Percentiles rank a stretch among this genome's conserved stretches.
Conservation (phyloP, 2,888 invertebrate genomes). For the Coronaproctus castanopsis region DNA sequence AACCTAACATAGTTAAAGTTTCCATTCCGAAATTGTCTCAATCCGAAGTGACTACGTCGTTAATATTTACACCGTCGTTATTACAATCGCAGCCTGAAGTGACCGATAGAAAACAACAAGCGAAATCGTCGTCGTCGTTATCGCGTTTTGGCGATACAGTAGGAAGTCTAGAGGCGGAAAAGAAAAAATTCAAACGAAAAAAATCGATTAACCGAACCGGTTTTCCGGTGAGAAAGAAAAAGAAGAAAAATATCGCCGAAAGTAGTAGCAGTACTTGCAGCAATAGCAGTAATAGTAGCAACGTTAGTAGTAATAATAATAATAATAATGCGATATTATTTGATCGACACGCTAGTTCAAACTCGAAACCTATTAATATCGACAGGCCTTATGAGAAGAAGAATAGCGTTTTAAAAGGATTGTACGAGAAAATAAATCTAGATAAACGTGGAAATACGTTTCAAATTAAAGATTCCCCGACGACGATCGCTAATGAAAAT, state of each 20-base stretch:
- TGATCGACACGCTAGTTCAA: no score
- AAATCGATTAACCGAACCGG: constrained; percentile 71
- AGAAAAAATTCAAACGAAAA: constrained; percentile 27
- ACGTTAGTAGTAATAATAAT: not conserved
- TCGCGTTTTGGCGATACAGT: no score
- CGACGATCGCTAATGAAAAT: no score
- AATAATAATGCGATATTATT: not conserved
- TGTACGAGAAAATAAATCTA: constrained; percentile 1
- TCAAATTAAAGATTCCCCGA: no score
- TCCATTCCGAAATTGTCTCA: not conserved
- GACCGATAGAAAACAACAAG: no score
- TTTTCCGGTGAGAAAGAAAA: constrained; percentile 63
- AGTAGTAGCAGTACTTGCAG: not conserved
- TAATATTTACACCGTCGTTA: no score
- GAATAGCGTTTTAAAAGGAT: not conserved
- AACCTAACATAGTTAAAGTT: not conserved
- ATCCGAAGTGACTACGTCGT: no score
- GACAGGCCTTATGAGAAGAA: not conserved
- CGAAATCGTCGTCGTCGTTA: not conserved
- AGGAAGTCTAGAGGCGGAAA: not conserved
- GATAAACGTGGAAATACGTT: no score
- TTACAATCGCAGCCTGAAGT: no score
- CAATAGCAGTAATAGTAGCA: not conserved
- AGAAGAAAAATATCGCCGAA: constrained; percentile 41
- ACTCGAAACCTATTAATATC: no score